These are phyloP conservation scores for Aethes cnicana DNA, from an alignment of 2,888 invertebrate genomes.

Conservation along the genomic window DNA sequence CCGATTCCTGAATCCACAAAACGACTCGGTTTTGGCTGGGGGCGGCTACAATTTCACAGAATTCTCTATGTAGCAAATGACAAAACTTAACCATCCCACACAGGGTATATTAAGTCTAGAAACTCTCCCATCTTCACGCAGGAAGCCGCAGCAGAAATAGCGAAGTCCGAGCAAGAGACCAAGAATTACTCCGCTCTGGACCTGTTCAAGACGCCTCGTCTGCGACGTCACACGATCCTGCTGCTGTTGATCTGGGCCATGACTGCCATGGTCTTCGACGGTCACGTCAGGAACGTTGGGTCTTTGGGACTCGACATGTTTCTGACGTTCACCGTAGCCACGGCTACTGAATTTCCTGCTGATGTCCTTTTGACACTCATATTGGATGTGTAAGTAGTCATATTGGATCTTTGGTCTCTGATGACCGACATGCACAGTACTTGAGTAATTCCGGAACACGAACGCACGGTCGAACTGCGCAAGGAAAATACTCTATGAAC, in stretches of 20 bases:
- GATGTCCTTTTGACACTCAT: slow-evolving; percentile 88
- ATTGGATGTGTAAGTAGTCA: slow-evolving; percentile 81
- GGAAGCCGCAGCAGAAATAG: slow-evolving; percentile 86
- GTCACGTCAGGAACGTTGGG: slow-evolving; percentile 93
- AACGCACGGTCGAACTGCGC: too few relatives aligned
- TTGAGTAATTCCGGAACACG: too few relatives aligned
- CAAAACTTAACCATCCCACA: too few relatives aligned
- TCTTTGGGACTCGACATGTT: slow-evolving; percentile 91
- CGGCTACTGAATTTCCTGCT: slow-evolving; percentile 92
- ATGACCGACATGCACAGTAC: too few relatives aligned
- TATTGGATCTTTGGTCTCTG: slow-evolving; percentile 2
- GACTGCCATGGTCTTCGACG: slow-evolving; percentile 92
- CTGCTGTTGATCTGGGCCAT: slow-evolving; percentile 92
- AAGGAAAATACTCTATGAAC: too few relatives aligned
- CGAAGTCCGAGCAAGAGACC: slow-evolving; percentile 86
- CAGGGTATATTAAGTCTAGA: too few relatives aligned
- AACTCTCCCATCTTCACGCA: slow-evolving; percentile 46
- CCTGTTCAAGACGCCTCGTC: slow-evolving; percentile 88
- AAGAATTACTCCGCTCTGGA: slow-evolving; percentile 89
- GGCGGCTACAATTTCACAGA: too few relatives aligned
- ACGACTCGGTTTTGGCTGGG: too few relatives aligned
- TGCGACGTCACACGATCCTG: slow-evolving; percentile 87
- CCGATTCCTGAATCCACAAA: too few relatives aligned
- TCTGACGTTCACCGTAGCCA: slow-evolving; percentile 91
- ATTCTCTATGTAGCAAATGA: too few relatives aligned